Evolutionary conservation across 2,888 invertebrate genomes (phyloP).

Genomic region (Drosophila trichaetosa): DNA sequence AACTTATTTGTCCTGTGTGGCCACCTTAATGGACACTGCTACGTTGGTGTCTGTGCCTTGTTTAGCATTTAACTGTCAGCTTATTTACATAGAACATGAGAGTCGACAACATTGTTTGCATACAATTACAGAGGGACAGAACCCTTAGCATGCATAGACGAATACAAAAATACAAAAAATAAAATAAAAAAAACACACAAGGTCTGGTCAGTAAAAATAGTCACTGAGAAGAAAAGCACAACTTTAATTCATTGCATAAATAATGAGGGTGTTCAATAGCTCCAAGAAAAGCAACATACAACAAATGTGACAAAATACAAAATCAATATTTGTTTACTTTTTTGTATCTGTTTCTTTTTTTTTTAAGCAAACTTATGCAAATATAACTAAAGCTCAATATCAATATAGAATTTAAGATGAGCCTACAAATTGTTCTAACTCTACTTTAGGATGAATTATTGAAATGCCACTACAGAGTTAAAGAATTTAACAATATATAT

Average conservation of each 20-base stretch:
- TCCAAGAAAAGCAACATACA: neutral
- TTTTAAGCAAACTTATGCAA: neutral
- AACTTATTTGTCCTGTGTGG: conserved; percentile 9
- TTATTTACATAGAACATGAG: conserved; percentile 81
- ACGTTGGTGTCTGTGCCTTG: conserved; percentile 44
- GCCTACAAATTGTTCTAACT: neutral
- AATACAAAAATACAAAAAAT: neutral
- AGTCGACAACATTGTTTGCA: conserved; percentile 76
- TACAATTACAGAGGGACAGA: conserved; percentile 65
- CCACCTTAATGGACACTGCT: conserved; percentile 39
- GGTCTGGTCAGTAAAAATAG: conserved; percentile 11
- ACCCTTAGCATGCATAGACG: conserved; percentile 19
- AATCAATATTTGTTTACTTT: neutral
- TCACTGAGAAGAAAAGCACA: conserved; percentile 1
- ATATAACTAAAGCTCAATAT: neutral
- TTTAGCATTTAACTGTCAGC: conserved; percentile 68
- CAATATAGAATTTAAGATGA: neutral
- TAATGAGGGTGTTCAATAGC: conserved; percentile 21
- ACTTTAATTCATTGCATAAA: conserved; percentile 23
- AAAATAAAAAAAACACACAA: neutral
- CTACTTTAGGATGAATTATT: neutral
- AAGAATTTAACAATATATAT: neutral
- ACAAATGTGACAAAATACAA: neutral
- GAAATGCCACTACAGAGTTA: neutral
- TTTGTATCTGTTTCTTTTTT: neutral